Percentiles rank a stretch among this genome's conserved stretches.
These are phyloP conservation scores for Sparus aurata DNA, from an alignment of 2,797 vertebrate species.

Conservation along the genomic window DNA sequence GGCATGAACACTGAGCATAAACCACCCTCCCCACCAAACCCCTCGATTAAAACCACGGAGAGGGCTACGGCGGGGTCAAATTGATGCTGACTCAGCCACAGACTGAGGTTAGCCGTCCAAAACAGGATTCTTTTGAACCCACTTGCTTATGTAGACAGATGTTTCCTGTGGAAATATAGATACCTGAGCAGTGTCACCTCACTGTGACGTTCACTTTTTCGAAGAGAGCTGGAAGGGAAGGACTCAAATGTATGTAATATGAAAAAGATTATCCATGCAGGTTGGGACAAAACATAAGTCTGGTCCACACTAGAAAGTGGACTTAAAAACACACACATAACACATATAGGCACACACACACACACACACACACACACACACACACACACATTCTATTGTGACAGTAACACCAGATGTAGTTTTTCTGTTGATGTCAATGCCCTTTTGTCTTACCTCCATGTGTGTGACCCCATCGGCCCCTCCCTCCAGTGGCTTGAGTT, in stretches of 20 bases:
- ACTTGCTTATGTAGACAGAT: constrained; percentile 91
- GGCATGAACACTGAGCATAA: constrained; percentile 81
- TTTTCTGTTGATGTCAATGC: constrained; percentile 81
- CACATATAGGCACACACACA: constrained; percentile 13
- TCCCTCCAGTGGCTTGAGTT: constrained; percentile 67
- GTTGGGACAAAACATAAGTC: constrained; percentile 52
- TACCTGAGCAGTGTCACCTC: constrained; percentile 85
- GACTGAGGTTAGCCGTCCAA: constrained; percentile 63
- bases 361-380: constrained; percentile 20
- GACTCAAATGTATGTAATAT: constrained; percentile 61
- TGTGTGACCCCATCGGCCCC: constrained; percentile 62
- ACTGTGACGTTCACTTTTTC: constrained; percentile 68
- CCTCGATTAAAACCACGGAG: constrained; percentile 39
- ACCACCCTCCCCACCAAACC: constrained; percentile 15
- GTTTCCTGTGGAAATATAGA: constrained; percentile 99
- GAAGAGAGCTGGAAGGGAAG: constrained; percentile 55
- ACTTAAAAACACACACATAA: constrained; percentile 49
- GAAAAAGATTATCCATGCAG: constrained; percentile 40
- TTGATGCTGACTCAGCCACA: constrained; percentile 53
- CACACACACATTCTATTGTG: constrained; percentile 64
- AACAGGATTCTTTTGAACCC: constrained; percentile 78
- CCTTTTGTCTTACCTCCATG: constrained; percentile 79
- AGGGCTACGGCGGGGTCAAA: constrained; percentile 83
- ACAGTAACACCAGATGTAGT: constrained; percentile 80
- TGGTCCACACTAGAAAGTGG: constrained; percentile 59